Percentiles rank a stretch among this genome's conserved stretches.
Conservation (phyloP, 2,888 invertebrate species). For the Barypeithes pellucidus region DNA sequence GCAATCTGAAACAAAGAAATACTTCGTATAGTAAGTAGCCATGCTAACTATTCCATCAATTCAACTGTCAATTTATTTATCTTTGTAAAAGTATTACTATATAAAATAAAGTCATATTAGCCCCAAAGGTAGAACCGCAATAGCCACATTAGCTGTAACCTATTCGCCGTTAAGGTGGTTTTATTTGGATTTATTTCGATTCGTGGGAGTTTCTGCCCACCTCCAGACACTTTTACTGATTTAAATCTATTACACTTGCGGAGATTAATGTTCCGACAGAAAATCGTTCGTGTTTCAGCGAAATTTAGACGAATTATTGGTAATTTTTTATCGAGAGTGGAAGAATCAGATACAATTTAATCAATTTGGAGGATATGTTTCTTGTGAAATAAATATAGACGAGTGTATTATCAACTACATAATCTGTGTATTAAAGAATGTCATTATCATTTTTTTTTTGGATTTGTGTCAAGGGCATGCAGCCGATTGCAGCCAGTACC, state of each 20-base stretch:
- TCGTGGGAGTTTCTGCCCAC: constrained; percentile 45
- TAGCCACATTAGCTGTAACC: constrained; percentile 49
- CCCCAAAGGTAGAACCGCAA: constrained; percentile 47
- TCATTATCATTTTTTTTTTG: too few relatives aligned
- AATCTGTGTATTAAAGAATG: too few relatives aligned
- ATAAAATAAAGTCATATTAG: constrained; percentile 44
- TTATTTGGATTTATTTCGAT: constrained; percentile 52
- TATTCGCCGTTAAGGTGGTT: constrained; percentile 48
- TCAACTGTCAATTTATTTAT: constrained; percentile 1
- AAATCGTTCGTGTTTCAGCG: constrained; percentile 32
- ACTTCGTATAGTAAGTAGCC: too few relatives aligned
- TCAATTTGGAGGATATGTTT: constrained; percentile 18
- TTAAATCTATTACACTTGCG: constrained; percentile 50
- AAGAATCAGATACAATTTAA: constrained; percentile 20
- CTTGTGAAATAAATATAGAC: too few relatives aligned
- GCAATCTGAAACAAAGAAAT: too few relatives aligned
- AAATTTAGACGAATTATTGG: constrained; percentile 23
- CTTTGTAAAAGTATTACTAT: neutral
- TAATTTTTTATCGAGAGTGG: constrained; percentile 1
- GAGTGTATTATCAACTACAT: too few relatives aligned
- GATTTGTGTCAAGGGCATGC: too few relatives aligned
- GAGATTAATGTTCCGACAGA: constrained; percentile 44
- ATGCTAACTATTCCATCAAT: neutral
- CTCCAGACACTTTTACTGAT: constrained; percentile 50
- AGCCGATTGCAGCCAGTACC: too few relatives aligned